phyloP scores from a whole-genome alignment of 2,888 invertebrate species.

The Rhamnusium bicolor region DNA sequence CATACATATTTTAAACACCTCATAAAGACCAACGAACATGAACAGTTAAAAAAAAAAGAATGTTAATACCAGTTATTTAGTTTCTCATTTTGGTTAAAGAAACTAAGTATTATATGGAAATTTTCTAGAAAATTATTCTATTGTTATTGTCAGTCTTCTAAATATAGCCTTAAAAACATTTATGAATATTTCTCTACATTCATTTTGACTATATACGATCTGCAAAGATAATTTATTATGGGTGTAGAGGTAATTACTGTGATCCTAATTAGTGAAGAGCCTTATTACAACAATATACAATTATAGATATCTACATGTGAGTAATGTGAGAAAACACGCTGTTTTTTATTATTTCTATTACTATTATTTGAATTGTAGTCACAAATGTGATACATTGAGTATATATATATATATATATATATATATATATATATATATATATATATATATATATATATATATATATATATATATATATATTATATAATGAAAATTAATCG shows the following conservation, averaged over 20 bases:
- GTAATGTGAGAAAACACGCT: constrained; percentile 4
- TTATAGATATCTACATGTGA: neutral
- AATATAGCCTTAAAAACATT: constrained; percentile 28
- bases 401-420: too few species aligned
- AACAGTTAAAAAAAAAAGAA: constrained; percentile 17
- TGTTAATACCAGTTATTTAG: constrained; percentile 29
- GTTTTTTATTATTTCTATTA: too few species aligned
- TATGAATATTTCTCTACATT: constrained; percentile 32
- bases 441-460: too few species aligned
- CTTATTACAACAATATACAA: constrained; percentile 1
- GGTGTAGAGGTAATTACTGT: neutral
- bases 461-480: too few species aligned
- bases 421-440: too few species aligned
- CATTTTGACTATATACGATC: constrained; percentile 1
- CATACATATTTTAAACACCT: constrained; percentile 11
- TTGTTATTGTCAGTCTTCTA: constrained; percentile 38
- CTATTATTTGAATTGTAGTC: too few species aligned
- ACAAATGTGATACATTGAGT: too few species aligned
- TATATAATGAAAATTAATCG: too few species aligned
- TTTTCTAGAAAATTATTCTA: constrained; percentile 35
- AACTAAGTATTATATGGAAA: constrained; percentile 37
- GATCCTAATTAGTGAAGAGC: neutral
- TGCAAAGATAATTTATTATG: neutral
- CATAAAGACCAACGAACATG: constrained; percentile 23
- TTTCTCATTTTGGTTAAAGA: constrained; percentile 38